Evolutionary conservation across 2,113 vertebrate species (phyloP).

Genomic region (Arizona elegans): DNA sequence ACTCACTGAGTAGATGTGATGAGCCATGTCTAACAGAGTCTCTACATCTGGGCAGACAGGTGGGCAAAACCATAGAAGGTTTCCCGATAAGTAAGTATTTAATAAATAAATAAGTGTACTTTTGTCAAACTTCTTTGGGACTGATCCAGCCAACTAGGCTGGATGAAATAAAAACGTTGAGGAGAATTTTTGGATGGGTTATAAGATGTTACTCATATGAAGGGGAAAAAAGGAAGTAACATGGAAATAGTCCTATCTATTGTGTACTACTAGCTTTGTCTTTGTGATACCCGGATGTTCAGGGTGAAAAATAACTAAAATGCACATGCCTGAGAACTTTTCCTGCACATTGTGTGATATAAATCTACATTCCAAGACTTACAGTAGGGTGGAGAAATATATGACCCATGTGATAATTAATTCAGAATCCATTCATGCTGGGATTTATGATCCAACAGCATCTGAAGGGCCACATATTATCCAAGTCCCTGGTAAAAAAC

Average conservation of each 20-base stretch:
- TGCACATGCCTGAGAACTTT: not conserved
- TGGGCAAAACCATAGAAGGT: not conserved
- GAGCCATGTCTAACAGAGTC: not conserved
- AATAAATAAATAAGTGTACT: not conserved
- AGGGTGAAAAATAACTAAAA: not conserved
- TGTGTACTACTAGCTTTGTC: not conserved
- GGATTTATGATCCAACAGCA: not conserved
- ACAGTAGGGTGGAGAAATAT: not conserved
- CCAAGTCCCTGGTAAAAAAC: not conserved
- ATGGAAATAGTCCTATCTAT: not conserved
- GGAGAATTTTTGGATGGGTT: not conserved
- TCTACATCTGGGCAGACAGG: constrained; percentile 2
- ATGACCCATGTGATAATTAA: not conserved
- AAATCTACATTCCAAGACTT: no score
- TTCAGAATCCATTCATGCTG: not conserved
- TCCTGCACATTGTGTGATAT: not conserved
- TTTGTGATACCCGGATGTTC: not conserved
- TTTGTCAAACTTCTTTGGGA: not conserved
- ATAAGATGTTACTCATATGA: not conserved
- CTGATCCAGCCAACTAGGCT: not conserved
- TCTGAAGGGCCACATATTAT: not conserved
- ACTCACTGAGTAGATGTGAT: not conserved
- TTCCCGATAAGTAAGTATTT: not conserved
- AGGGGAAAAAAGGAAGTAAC: accelerated
- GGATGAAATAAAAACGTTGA: not conserved